Percentiles rank a stretch among this genome's conserved stretches.
phyloP scores from a whole-genome alignment of 1,140 invertebrate genomes.

The Chironomus striatipennis region DNA sequence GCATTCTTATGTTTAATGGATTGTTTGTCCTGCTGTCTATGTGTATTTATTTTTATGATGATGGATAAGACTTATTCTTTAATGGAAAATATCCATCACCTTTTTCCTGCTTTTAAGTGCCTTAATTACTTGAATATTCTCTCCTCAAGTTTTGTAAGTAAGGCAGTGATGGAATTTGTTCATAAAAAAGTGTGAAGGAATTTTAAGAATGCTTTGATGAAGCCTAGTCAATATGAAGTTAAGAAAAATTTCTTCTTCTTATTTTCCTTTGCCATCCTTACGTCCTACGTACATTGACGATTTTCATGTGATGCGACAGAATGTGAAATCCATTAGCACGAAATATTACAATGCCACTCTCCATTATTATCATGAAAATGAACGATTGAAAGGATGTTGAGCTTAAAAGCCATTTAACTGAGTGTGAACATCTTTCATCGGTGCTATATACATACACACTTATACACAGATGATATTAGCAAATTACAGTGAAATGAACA shows the following conservation, averaged over 20 bases:
- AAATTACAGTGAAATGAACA: no score
- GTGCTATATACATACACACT: background rate
- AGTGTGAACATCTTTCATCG: background rate
- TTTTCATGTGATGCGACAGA: background rate
- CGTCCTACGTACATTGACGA: no score
- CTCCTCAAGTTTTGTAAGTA: no score
- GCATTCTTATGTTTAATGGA: no score
- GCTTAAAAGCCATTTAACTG: slow-evolving; percentile 18
- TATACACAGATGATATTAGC: no score
- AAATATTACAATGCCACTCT: background rate
- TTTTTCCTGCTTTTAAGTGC: no score
- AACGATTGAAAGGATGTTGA: slow-evolving; percentile 4
- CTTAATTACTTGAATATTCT: no score
- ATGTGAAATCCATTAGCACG: slow-evolving; percentile 10
- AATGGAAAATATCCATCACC: no score
- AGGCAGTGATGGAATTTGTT: background rate
- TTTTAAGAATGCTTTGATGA: background rate
- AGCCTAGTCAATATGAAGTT: background rate
- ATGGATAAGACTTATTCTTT: no score
- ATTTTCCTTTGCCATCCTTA: no score
- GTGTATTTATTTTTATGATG: no score
- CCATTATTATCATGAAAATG: background rate
- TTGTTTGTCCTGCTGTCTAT: no score
- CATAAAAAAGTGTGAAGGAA: background rate
- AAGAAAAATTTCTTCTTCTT: background rate